A percentile compares a stretch with the other conserved stretches of the same genome.
Evolutionary conservation across 2,113 vertebrate genomes (phyloP).

Genomic region (Melanerpes formicivorus): DNA sequence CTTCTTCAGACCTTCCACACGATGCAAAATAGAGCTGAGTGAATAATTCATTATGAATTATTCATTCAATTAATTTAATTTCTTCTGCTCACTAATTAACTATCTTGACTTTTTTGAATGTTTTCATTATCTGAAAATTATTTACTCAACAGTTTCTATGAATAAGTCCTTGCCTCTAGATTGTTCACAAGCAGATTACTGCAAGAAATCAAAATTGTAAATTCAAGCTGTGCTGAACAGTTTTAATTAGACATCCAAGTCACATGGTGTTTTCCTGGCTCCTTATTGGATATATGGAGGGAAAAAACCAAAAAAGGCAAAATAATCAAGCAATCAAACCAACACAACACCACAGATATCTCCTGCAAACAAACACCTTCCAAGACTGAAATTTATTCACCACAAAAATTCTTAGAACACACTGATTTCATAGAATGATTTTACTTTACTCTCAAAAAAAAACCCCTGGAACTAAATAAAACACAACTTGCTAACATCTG

Average conservation of each 20-base stretch:
- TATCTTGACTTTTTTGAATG: conserved; percentile 72
- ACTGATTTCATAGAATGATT: background rate
- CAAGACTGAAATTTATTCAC: background rate
- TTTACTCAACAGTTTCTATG: conserved; percentile 67
- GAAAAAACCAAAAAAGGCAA: accelerated
- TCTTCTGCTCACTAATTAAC: conserved; percentile 68
- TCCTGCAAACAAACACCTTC: background rate
- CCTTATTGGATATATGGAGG: background rate
- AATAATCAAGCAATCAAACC: background rate
- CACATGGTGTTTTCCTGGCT: background rate
- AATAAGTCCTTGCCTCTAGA: conserved; percentile 63
- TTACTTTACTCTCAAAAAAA: background rate
- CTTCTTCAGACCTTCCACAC: conserved; percentile 60
- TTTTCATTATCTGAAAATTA: conserved; percentile 72
- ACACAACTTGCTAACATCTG: background rate
- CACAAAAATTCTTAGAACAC: background rate
- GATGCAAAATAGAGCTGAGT: conserved; percentile 36
- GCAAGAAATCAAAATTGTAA: conserved; percentile 68
- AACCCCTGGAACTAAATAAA: background rate
- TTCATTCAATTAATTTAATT: conserved; percentile 74
- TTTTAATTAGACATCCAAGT: conserved; percentile 52
- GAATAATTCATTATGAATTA: conserved; percentile 71
- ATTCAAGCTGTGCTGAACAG: conserved; percentile 50
- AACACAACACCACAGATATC: background rate
- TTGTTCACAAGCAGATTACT: conserved; percentile 63